phyloP scores from a whole-genome alignment of 2,888 invertebrate genomes.

The Meganola albula region DNA sequence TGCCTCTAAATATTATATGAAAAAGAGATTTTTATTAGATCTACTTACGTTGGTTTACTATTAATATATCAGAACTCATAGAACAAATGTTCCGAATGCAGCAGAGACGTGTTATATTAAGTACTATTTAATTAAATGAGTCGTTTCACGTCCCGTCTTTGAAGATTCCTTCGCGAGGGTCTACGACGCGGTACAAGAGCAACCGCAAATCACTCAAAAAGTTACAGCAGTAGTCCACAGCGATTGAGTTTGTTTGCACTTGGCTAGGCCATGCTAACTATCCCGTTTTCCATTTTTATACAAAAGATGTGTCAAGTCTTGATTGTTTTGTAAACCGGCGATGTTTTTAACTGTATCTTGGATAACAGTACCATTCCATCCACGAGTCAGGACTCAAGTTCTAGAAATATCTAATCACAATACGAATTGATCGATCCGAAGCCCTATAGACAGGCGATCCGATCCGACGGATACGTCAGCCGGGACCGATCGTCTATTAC shows the following conservation, averaged over 20 bases:
- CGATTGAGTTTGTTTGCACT: too few species aligned
- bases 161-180: slow-evolving; percentile 43
- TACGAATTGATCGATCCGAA: slow-evolving; percentile 66
- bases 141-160: slow-evolving; percentile 33
- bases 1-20: slow-evolving; percentile 70
- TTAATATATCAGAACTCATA: slow-evolving; percentile 52
- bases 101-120: slow-evolving; percentile 47
- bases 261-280: too few species aligned
- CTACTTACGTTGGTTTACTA: slow-evolving; percentile 61
- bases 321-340: too few species aligned
- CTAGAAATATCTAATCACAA: slow-evolving; percentile 65
- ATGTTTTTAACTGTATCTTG: too few species aligned
- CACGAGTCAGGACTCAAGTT: slow-evolving; percentile 60
- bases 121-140: slow-evolving; percentile 57
- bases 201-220: slow-evolving; percentile 49
- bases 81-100: slow-evolving; percentile 48
- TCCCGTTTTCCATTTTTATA: too few species aligned
- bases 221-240: too few species aligned
- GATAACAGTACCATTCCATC: slow-evolving; percentile 52
- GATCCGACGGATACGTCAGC: slow-evolving; percentile 40
- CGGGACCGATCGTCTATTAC: neutral
- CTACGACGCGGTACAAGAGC: slow-evolving; percentile 50
- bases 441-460: slow-evolving; percentile 66
- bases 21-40: slow-evolving; percentile 59
- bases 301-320: too few species aligned